These are phyloP conservation scores for Orgyia antiqua DNA, from an alignment of 2,888 invertebrate species.

Conservation along the genomic window DNA sequence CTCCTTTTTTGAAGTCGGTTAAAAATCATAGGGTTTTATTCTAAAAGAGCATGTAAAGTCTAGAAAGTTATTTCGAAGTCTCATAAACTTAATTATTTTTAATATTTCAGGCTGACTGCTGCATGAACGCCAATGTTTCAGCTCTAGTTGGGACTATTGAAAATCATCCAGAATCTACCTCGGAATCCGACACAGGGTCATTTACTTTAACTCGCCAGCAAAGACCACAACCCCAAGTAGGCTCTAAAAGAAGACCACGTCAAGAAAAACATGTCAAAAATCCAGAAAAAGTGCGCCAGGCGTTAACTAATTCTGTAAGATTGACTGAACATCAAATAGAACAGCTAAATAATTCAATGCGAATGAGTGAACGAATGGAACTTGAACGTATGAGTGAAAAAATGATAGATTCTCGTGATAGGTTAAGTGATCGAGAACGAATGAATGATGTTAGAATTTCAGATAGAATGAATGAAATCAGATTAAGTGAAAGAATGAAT, in stretches of 20 bases:
- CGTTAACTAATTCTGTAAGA: slow-evolving; percentile 30
- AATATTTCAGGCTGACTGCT: slow-evolving; percentile 64
- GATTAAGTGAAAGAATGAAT: slow-evolving; percentile 20
- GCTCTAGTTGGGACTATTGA: slow-evolving; percentile 71
- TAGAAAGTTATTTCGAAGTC: no score
- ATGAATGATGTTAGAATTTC: slow-evolving; percentile 19
- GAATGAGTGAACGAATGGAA: slow-evolving; percentile 31
- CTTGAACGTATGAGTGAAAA: slow-evolving; percentile 23
- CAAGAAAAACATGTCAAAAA: slow-evolving; percentile 53
- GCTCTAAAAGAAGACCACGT: slow-evolving; percentile 58
- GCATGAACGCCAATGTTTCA: slow-evolving; percentile 62
- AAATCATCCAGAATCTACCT: slow-evolving; percentile 69
- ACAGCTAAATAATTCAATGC: slow-evolving; percentile 39
- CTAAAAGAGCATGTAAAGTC: no score
- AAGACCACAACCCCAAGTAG: slow-evolving; percentile 63
- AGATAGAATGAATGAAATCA: slow-evolving; percentile 16
- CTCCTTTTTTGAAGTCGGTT: no score
- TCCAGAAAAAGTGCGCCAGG: slow-evolving; percentile 49
- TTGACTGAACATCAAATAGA: slow-evolving; percentile 38
- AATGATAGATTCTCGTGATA: slow-evolving; percentile 17
- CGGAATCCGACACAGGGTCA: slow-evolving; percentile 68
- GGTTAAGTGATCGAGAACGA: slow-evolving; percentile 11
- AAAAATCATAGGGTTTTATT: no score
- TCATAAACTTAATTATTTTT: no score
- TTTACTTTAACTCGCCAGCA: slow-evolving; percentile 66